These are phyloP conservation scores for Pardalotus punctatus DNA, from an alignment of 2,113 vertebrate genomes.

Conservation along the genomic window DNA sequence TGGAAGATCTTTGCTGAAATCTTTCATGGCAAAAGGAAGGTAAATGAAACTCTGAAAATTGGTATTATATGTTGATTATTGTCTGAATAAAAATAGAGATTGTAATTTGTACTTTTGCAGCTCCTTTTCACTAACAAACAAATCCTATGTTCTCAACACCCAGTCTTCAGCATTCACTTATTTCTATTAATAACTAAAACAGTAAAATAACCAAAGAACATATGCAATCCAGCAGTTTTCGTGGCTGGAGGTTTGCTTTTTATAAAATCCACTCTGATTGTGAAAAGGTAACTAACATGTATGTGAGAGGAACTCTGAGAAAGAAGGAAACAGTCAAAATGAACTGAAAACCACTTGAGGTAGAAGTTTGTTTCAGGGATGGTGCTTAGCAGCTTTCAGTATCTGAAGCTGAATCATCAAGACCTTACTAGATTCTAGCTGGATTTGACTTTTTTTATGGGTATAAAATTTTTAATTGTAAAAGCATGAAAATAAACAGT, in stretches of 20 bases:
- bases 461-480: neutral
- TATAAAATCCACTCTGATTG: neutral
- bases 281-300: neutral
- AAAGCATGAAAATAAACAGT: neutral
- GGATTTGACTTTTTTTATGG: neutral
- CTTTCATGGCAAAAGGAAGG: neutral
- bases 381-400: neutral
- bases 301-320: neutral
- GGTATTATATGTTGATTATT: neutral
- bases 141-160: neutral
- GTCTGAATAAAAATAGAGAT: neutral
- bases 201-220: neutral
- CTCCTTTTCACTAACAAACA: neutral
- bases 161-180: neutral
- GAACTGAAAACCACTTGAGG: neutral
- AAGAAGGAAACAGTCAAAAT: neutral
- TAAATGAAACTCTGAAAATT: neutral
- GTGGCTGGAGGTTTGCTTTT: neutral
- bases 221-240: neutral
- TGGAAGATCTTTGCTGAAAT: neutral
- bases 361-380: neutral
- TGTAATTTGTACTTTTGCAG: neutral
- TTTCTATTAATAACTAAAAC: neutral
- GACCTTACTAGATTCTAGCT: neutral
- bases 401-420: neutral